Evolutionary conservation across 2,113 vertebrate species (phyloP).

Genomic region (Telmatochromis sp.): DNA sequence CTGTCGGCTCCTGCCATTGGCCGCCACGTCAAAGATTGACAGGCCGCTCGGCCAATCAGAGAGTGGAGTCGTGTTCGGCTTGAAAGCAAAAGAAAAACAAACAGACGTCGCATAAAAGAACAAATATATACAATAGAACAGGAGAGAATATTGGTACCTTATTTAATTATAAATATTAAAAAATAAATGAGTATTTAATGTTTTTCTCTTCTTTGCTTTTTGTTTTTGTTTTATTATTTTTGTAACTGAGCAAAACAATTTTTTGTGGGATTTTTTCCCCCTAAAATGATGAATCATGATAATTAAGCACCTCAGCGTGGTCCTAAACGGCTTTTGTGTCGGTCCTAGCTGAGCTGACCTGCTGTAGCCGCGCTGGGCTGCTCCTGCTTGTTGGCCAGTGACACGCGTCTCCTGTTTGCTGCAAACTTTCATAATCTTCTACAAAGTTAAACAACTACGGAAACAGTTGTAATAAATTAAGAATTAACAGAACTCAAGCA

Average conservation of each 20-base stretch:
- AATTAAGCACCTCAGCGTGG: neutral
- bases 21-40: neutral
- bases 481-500: neutral
- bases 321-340: neutral
- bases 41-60: constrained; percentile 47
- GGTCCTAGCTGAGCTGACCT: neutral
- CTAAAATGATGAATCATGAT: neutral
- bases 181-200: neutral
- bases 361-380: neutral
- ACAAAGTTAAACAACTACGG: neutral
- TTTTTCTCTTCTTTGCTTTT: neutral
- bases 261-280: neutral
- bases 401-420: neutral
- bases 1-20: constrained; percentile 35
- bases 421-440: neutral
- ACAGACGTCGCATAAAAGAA: neutral
- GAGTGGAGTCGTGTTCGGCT: neutral
- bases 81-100: neutral
- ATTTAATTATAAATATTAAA: neutral
- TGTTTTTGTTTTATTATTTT: neutral
- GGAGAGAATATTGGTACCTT: neutral
- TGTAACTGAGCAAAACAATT: neutral
- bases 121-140: neutral
- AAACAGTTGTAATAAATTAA: neutral
- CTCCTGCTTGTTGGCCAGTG: neutral